Evolutionary conservation across 1,140 invertebrate genomes (phyloP).

Genomic region (Pseudomyrmex dendroicus): DNA sequence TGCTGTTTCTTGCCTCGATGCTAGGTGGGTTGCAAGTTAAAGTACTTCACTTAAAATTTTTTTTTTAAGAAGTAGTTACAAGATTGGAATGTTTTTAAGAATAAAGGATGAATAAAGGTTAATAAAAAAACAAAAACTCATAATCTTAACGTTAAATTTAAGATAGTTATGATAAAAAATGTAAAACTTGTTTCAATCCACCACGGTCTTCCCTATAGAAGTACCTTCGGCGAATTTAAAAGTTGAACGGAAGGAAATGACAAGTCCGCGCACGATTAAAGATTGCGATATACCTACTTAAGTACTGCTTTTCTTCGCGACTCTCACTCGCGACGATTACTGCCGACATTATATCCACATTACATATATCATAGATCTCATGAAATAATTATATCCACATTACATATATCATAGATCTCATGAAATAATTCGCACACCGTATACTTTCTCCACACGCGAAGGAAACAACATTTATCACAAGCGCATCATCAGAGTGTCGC

Average conservation of each 20-base stretch:
- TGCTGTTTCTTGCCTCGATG: no score
- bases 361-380: background rate
- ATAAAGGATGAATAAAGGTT: no score
- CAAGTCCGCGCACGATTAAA: background rate
- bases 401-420: background rate
- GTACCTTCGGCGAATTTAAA: constrained; percentile 1
- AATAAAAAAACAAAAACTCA: no score
- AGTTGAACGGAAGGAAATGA: constrained; percentile 1
- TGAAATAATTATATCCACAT: background rate
- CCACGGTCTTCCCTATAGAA: background rate
- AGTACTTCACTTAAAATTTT: no score
- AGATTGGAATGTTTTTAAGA: no score
- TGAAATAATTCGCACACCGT: background rate
- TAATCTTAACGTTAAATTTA: no score
- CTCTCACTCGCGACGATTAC: background rate
- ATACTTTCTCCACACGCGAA: background rate
- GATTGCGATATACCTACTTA: background rate
- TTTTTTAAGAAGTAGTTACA: no score
- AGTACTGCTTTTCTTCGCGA: no score
- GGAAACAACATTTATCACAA: background rate
- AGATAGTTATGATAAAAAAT: no score
- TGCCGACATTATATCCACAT: background rate
- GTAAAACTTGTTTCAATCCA: no score
- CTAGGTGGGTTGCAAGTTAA: no score
- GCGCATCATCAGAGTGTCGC: background rate